Percentiles rank a stretch among this genome's conserved stretches.
These are phyloP conservation scores for Meta bourneti DNA, from an alignment of 2,888 invertebrate species.

Conservation along the genomic window DNA sequence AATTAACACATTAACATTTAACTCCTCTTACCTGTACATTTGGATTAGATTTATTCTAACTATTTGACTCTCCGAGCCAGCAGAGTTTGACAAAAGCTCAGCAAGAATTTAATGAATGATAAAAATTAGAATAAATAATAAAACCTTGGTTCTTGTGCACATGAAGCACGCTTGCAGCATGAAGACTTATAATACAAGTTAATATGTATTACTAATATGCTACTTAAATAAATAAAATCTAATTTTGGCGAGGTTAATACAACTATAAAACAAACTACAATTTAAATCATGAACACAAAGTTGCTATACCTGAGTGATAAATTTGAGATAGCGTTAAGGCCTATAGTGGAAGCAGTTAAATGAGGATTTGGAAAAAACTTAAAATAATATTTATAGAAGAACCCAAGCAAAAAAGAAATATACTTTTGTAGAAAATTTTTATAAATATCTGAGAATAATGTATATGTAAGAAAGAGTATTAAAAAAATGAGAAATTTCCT, in stretches of 20 bases:
- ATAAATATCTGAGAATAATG: neutral
- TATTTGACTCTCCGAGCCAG: conserved; percentile 18
- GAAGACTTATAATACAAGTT: neutral
- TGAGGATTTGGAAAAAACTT: neutral
- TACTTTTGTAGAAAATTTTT: neutral
- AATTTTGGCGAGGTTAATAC: neutral
- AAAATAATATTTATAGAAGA: neutral
- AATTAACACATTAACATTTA: too few species aligned
- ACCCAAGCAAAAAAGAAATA: neutral
- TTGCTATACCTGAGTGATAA: neutral
- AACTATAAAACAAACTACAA: neutral
- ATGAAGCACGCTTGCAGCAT: neutral
- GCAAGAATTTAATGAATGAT: neutral
- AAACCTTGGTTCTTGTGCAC: neutral
- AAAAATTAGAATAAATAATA: too few species aligned
- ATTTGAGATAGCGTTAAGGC: neutral
- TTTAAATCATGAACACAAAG: neutral
- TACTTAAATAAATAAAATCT: neutral
- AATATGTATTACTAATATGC: neutral
- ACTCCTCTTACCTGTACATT: neutral
- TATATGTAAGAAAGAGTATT: neutral
- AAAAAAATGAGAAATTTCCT: neutral
- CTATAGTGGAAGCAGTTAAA: neutral
- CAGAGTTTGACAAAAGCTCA: conserved; percentile 9
- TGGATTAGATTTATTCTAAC: neutral